These are phyloP conservation scores for Orientallactaga bullata DNA, from an alignment of 2,113 vertebrate species.

Conservation along the genomic window DNA sequence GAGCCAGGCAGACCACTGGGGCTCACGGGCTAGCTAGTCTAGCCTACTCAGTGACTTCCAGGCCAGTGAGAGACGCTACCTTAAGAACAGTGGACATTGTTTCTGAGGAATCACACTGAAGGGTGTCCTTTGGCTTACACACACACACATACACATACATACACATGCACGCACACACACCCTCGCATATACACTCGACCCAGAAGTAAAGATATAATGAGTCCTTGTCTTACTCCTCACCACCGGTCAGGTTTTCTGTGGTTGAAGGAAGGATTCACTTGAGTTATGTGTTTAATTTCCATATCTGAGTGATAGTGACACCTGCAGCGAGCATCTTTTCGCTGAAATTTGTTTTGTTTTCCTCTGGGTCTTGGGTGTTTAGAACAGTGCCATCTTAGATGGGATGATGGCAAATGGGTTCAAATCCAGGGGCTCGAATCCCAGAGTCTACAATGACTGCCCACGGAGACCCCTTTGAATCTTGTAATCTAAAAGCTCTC, in stretches of 20 bases:
- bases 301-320: neutral
- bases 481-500: accelerated
- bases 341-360: neutral
- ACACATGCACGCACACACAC: too few species aligned
- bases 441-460: neutral
- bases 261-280: neutral
- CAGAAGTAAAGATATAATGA: neutral
- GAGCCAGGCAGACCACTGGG: too few species aligned
- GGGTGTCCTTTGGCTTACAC: too few species aligned
- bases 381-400: neutral
- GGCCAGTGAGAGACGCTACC: too few species aligned
- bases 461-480: accelerated
- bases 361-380: neutral
- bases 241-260: neutral
- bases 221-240: neutral
- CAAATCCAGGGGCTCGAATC: neutral
- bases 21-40: too few species aligned
- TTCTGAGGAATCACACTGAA: too few species aligned
- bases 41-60: too few species aligned
- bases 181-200: too few species aligned
- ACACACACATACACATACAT: too few species aligned
- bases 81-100: too few species aligned
- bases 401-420: neutral
- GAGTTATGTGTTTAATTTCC: neutral
- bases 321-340: neutral